Evolutionary conservation across 2,113 vertebrate species (phyloP).

Genomic region (Pholis gunnellus): DNA sequence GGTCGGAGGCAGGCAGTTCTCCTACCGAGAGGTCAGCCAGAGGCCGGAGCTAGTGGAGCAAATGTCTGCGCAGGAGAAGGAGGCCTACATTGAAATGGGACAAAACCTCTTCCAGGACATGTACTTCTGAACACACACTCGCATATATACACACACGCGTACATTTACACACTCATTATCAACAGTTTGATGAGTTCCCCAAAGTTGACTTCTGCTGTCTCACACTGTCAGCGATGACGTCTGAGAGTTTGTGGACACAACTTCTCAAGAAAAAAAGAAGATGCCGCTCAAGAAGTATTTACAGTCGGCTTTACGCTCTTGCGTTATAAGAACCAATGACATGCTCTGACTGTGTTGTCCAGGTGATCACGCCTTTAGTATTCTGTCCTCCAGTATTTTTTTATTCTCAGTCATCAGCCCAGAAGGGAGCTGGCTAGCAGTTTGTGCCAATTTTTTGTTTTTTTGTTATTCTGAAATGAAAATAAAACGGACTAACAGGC

Average conservation of each 20-base stretch:
- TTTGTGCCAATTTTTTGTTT: slow-evolving; percentile 40
- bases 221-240: not conserved
- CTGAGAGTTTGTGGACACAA: not conserved
- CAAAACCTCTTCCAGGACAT: slow-evolving; percentile 96
- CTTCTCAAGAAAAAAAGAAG: slow-evolving; percentile 1
- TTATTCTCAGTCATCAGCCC: slow-evolving; percentile 1
- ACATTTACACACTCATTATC: not conserved
- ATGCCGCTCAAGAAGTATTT: slow-evolving; percentile 48
- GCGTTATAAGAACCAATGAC: not conserved
- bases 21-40: slow-evolving; percentile 95
- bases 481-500: not conserved
- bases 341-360: slow-evolving; percentile 49
- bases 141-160: not conserved
- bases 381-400: slow-evolving; percentile 50
- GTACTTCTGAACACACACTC: slow-evolving; percentile 87
- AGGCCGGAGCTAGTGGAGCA: slow-evolving; percentile 94
- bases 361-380: slow-evolving; percentile 32
- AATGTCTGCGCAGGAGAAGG: slow-evolving; percentile 96
- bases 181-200: not conserved
- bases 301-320: slow-evolving; percentile 1
- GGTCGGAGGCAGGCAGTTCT: slow-evolving; percentile 89
- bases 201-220: slow-evolving; percentile 3
- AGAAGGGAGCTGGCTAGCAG: not conserved
- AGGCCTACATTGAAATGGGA: slow-evolving; percentile 97
- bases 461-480: not conserved